A percentile compares a stretch with the other conserved stretches of the same genome.
These are phyloP conservation scores for Drosophila neutralis DNA, from an alignment of 2,888 invertebrate species.

Conservation along the genomic window DNA sequence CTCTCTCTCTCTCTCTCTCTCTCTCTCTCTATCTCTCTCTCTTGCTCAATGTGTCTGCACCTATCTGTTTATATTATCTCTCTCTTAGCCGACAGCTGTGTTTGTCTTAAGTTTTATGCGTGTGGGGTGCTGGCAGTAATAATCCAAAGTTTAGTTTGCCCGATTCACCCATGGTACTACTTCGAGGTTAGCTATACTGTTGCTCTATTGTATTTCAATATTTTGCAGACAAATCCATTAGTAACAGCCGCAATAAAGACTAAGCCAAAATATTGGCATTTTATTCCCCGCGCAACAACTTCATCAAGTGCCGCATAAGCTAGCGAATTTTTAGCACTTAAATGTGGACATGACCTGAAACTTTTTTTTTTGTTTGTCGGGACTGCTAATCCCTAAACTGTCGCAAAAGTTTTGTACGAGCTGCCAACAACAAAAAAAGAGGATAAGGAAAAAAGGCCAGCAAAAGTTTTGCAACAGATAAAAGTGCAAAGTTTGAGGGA, in stretches of 20 bases:
- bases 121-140: conserved; percentile 29
- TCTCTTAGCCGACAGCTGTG: conserved; percentile 20
- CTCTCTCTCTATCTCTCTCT: no score
- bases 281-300: conserved; percentile 67
- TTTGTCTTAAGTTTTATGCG: conserved; percentile 36
- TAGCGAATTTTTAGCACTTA: conserved; percentile 76
- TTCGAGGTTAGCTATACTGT: conserved; percentile 16
- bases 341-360: conserved; percentile 73
- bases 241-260: conserved; percentile 29
- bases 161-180: conserved; percentile 23
- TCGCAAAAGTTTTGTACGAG: conserved; percentile 72
- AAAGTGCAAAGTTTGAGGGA: conserved; percentile 72
- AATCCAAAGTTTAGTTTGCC: conserved; percentile 46
- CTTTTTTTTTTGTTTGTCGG: conserved; percentile 46
- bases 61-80: not conserved
- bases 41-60: not conserved
- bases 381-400: conserved; percentile 77
- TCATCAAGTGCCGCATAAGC: conserved; percentile 72
- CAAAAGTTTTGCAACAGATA: conserved; percentile 74
- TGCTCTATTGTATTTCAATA: conserved; percentile 29
- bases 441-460: conserved; percentile 53
- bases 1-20: no score
- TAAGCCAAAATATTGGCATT: conserved; percentile 54
- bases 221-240: conserved; percentile 66
- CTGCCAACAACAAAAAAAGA: conserved; percentile 23